phyloP scores from a whole-genome alignment of 2,113 vertebrate genomes.

The Caranx melampygus region DNA sequence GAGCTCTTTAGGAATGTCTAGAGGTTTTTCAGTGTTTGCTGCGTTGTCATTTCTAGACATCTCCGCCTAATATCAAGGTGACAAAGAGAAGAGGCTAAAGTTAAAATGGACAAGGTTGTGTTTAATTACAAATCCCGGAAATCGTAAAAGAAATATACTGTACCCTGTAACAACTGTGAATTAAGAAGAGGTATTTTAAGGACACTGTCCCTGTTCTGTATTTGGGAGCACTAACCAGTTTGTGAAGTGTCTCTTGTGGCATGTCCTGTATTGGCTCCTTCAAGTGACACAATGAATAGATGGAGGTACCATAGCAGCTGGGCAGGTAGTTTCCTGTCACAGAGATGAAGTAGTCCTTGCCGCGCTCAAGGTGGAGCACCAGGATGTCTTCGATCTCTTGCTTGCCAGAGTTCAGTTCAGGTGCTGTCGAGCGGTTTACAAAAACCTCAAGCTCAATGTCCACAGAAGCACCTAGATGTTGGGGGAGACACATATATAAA shows the following conservation, averaged over 20 bases:
- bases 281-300: constrained; percentile 88
- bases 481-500: not conserved
- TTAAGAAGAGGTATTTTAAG: constrained; percentile 15
- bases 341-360: constrained; percentile 97
- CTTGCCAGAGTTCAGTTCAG: constrained; percentile 88
- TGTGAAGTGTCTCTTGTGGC: constrained; percentile 81
- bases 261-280: constrained; percentile 92
- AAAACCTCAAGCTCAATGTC: constrained; percentile 93
- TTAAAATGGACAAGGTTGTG: not conserved
- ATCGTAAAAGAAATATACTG: not conserved
- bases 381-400: constrained; percentile 95
- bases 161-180: not conserved
- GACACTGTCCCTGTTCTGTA: not conserved
- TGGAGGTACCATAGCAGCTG: constrained; percentile 93
- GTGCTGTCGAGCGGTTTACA: constrained; percentile 94
- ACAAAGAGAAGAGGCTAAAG: not conserved
- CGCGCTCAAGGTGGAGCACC: constrained; percentile 91
- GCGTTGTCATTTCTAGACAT: constrained; percentile 66
- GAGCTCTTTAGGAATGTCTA: constrained; percentile 95
- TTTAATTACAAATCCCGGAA: not conserved
- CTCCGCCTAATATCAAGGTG: constrained; percentile 75
- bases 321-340: constrained; percentile 93
- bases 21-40: constrained; percentile 82
- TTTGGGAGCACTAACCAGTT: constrained; percentile 86
- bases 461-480: constrained; percentile 85